Evolutionary conservation across 2,888 invertebrate species (phyloP).

Genomic region (Sicus ferrugineus): DNA sequence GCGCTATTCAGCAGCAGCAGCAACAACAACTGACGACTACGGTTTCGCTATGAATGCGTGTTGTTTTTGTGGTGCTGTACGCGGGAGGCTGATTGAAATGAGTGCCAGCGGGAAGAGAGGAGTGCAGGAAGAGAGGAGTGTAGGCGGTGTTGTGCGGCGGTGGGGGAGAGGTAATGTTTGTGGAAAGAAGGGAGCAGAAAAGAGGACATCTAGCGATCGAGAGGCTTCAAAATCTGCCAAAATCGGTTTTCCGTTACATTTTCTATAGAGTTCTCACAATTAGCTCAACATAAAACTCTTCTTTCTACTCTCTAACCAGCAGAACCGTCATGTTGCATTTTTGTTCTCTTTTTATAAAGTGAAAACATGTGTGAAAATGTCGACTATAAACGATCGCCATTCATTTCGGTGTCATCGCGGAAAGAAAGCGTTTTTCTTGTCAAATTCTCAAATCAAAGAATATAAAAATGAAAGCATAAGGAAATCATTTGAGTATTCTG

Average conservation of each 20-base stretch:
- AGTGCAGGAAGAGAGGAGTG: background rate
- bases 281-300: too few species aligned
- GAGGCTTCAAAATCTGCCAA: background rate
- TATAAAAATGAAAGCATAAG: too few species aligned
- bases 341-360: background rate
- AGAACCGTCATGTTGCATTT: background rate
- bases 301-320: too few species aligned
- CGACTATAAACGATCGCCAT: background rate
- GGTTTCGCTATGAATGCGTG: slow-evolving; percentile 7
- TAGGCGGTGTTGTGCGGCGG: background rate
- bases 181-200: too few species aligned
- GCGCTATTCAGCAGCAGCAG: too few species aligned
- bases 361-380: slow-evolving; percentile 13
- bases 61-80: slow-evolving; percentile 10
- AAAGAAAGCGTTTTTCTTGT: background rate
- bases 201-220: too few species aligned
- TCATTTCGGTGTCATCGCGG: slow-evolving; percentile 17
- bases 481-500: too few species aligned
- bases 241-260: background rate
- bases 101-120: background rate
- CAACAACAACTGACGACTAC: slow-evolving; percentile 13
- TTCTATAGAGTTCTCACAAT: too few species aligned
- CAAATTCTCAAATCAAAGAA: too few species aligned
- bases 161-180: background rate
- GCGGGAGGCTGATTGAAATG: background rate